Base-by-base conservation (phyloP, 2,888 invertebrate genomes). In the Xanthorhoe spadicearia region DNA sequence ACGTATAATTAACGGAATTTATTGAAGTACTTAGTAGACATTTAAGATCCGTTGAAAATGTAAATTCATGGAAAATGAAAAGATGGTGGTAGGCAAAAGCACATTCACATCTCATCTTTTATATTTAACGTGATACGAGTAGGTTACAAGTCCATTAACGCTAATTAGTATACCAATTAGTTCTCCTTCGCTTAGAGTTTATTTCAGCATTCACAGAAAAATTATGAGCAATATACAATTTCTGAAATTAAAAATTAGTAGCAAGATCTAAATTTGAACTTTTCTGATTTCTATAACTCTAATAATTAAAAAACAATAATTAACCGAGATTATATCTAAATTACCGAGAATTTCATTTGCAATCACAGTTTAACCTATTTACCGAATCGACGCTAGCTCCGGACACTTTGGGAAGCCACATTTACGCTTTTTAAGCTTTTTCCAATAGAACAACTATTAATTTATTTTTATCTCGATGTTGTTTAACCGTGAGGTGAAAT, bases 401-500 rank as follows among this genome's bases (percentile, higher is more conserved):
- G 50, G 57, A 67, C 55, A 69, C 68, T 68, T 69, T 61, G 10
- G 57, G 57, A 49, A 54, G 54, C 61, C 65, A 61, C 61, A 63
- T 66, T 66, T 54, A 56, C 52, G 61, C 75, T 75, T 74, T 64
- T 55, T 73, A 77, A 78, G 75, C 77, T 77, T 79, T 80, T 83
- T 80, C 78, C 79, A 74, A 80, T 82, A 75, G 77, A 80, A 77
- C 71, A 35, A 71, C 76, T 74, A 76, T 79, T 79, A 75, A 77
- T 79, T 78, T 61, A 73, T 77, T 77, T 82, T 82, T 79, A 82
- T 80, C 77, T 74, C 74, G 64, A 65, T 68, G 66, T 68, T 75
- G 74, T 77, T 76, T 65, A 69, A 72, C 64, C 71, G 51, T 60
- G 53, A 73, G 72, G 71, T 76, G 71, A 73, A 71, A 61, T 71